A percentile compares a stretch with the other conserved stretches of the same genome.
These are phyloP conservation scores for Solea solea DNA, from an alignment of 2,113 vertebrate species.

Conservation along the genomic window DNA sequence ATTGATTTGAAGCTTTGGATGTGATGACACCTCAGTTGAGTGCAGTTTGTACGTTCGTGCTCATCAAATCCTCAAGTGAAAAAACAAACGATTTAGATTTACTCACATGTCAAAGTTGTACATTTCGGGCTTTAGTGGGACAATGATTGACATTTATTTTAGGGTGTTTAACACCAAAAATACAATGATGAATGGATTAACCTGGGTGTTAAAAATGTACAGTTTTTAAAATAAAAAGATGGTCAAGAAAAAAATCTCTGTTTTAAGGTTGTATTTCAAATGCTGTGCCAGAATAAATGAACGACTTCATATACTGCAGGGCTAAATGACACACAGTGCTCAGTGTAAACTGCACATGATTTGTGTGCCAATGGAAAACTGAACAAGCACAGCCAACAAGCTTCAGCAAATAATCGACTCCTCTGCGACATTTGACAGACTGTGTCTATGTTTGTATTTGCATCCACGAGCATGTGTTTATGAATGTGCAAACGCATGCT, in stretches of 20 bases:
- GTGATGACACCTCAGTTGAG: conserved; percentile 5
- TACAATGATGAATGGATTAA: no score
- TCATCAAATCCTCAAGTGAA: not conserved
- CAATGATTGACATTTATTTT: not conserved
- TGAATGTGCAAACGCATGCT: conserved; percentile 8
- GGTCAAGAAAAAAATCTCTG: no score
- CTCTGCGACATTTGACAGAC: not conserved
- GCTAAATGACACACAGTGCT: not conserved
- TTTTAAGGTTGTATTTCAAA: no score
- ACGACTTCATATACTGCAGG: no score
- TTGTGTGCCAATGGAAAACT: not conserved
- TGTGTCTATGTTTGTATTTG: not conserved
- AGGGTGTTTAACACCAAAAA: no score
- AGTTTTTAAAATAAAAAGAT: no score
- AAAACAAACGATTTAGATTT: not conserved
- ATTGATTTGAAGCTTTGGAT: conserved; percentile 35
- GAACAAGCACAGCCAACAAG: not conserved
- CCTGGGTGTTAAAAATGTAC: no score
- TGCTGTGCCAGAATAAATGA: no score
- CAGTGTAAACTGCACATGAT: not conserved
- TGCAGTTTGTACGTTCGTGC: not conserved
- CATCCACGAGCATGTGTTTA: not conserved
- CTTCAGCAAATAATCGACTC: not conserved
- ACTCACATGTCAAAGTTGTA: not conserved
- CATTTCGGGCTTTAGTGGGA: not conserved